A percentile compares a stretch with the other conserved stretches of the same genome.
Evolutionary conservation across 2,797 vertebrate species (phyloP).

Genomic region (Cryptoprocta ferox): DNA sequence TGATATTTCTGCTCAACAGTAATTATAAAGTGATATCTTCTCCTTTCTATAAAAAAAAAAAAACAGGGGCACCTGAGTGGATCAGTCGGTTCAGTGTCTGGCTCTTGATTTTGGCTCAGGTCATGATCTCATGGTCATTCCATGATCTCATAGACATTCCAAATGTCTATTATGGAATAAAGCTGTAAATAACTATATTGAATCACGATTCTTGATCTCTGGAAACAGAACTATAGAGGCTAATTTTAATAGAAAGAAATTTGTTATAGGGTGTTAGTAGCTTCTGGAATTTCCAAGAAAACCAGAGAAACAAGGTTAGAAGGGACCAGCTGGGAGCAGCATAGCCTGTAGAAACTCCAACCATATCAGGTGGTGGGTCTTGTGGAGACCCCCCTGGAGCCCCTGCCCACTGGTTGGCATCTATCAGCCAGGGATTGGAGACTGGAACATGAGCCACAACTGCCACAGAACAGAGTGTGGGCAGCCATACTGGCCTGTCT

Average conservation of each 20-base stretch:
- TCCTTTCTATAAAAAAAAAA: conserved; percentile 28
- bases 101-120: too few relatives aligned
- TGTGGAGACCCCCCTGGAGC: neutral
- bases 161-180: neutral
- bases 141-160: too few relatives aligned
- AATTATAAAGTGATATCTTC: conserved; percentile 30
- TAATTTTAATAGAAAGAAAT: conserved; percentile 56
- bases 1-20: conserved; percentile 37
- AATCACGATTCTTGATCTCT: conserved; percentile 31
- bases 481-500: neutral
- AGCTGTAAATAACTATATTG: conserved; percentile 41
- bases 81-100: too few relatives aligned
- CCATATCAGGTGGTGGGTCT: neutral
- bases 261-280: neutral
- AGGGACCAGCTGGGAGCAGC: neutral
- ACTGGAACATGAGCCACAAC: neutral
- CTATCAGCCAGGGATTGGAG: neutral
- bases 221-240: conserved; percentile 42
- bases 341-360: neutral
- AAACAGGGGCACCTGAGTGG: neutral
- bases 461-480: neutral
- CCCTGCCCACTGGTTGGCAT: neutral
- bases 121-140: too few relatives aligned
- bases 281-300: conserved; percentile 34
- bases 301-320: neutral